Evolutionary conservation across 2,797 vertebrate species (phyloP).

Genomic region (Protosalanx chinensis): DNA sequence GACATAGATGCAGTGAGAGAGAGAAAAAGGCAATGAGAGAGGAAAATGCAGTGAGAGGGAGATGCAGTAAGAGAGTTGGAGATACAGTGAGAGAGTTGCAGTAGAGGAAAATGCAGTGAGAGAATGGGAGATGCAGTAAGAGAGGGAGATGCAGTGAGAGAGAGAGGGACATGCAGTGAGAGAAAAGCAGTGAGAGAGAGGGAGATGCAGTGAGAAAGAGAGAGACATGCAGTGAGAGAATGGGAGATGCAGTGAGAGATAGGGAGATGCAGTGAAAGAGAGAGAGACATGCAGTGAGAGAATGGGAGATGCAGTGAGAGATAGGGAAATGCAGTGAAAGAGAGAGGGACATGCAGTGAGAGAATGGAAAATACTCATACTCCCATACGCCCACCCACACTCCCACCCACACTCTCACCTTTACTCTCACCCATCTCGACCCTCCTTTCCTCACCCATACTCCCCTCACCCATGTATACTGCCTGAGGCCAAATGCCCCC

Average conservation of each 20-base stretch:
- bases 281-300: slow-evolving; percentile 3
- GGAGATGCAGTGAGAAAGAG: slow-evolving; percentile 41
- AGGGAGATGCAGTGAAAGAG: not conserved
- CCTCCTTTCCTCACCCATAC: slow-evolving; percentile 47
- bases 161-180: not conserved
- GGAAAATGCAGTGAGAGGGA: not conserved
- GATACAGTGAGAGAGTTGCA: not conserved
- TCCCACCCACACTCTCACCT: too few relatives aligned
- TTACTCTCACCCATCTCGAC: not conserved
- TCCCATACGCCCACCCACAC: too few relatives aligned
- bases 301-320: too few relatives aligned
- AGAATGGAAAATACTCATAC: too few relatives aligned
- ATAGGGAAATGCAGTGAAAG: too few relatives aligned
- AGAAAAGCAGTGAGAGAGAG: slow-evolving; percentile 2
- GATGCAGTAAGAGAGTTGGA: not conserved
- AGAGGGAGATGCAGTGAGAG: not conserved
- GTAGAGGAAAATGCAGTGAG: too few relatives aligned
- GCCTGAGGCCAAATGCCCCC: slow-evolving; percentile 34
- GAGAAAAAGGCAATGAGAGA: too few relatives aligned
- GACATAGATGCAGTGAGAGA: too few relatives aligned
- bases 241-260: not conserved
- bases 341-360: too few relatives aligned
- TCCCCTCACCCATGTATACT: slow-evolving; percentile 37
- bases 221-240: not conserved
- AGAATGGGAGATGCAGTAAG: not conserved